Base-by-base conservation (phyloP, 2,113 vertebrate species). In the Antigone vipio region DNA sequence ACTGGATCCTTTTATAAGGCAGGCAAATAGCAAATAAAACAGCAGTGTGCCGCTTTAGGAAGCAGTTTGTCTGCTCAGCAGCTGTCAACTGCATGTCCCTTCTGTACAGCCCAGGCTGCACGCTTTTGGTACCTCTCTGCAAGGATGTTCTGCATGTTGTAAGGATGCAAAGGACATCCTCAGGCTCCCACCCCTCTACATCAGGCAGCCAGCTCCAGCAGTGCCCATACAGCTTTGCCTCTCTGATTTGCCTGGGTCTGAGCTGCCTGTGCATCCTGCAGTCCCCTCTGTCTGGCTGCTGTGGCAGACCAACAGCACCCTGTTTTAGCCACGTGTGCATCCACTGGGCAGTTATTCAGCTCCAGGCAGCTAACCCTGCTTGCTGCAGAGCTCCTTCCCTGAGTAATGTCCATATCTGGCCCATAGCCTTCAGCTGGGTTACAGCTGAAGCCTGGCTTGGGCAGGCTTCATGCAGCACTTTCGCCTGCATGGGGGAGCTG, bases 11-110 rank as follows among this genome's bases (percentile, higher is more conserved):
- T 79, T 58, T 74, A 26, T 15, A 58, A 63, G 56, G 52, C 71
- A 82, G 69, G 50, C 56, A 67, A 18, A 74, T 23, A 74, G 52
- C 64, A 44, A 78, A 72, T 72, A 58, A 75, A 92, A 30, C 56
- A 82, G 52, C 2, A 0, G 42, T 11, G n/a, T 0, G 2, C 24
- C 0, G 3, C 71, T 91, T 58, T 2, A 40, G 56, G 79, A 67
- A 62, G 60, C n/a, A 40, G 38, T 58, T 91, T 44, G 62, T 74
- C 29, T 45, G 11, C 15, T 66, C 40, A 32, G 38, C 24, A 62
- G 80, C 27, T 91, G 55, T 67, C 52, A 34, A 5, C 21, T n/a
- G 12, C 2, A 2, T 1, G 1, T 74, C 59, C 9, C 38, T 76
- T 53, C 47, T 80, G n/a, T 34, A 44, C n/a, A 83, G 58, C 62